These are phyloP conservation scores for Liparis tanakae DNA, from an alignment of 2,797 vertebrate genomes.

Conservation along the genomic window DNA sequence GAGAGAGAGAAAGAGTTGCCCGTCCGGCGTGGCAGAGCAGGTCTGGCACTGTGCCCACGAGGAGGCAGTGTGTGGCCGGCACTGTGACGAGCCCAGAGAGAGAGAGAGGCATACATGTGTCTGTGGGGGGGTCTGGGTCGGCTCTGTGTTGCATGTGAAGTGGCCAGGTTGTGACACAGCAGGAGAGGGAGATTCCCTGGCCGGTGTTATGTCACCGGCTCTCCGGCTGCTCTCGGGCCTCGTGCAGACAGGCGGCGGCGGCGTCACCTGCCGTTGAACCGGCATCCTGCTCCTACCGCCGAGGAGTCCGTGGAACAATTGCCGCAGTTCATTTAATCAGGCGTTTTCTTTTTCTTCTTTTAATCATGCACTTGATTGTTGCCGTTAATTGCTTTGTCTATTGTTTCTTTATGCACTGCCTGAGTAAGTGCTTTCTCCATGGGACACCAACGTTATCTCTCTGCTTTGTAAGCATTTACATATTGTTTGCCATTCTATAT, in stretches of 20 bases:
- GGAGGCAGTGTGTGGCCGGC: conserved; percentile 81
- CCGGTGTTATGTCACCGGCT: conserved; percentile 61
- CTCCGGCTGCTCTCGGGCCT: conserved; percentile 36
- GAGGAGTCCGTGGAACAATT: conserved; percentile 38
- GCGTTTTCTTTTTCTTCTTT: conserved; percentile 59
- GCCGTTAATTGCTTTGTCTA: conserved; percentile 63
- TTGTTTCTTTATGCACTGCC: conserved; percentile 63
- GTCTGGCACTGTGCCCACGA: conserved; percentile 80
- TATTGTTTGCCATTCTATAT: conserved; percentile 73
- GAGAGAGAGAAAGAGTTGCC: conserved; percentile 62
- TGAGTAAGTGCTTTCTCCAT: conserved; percentile 68
- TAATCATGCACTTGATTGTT: conserved; percentile 66
- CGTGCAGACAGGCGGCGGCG: conserved; percentile 14
- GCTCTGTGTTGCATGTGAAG: conserved; percentile 72
- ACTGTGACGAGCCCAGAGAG: conserved; percentile 49
- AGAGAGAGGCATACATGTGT: conserved; percentile 46
- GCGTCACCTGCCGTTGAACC: conserved; percentile 37
- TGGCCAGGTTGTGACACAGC: conserved; percentile 63
- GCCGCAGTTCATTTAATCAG: conserved; percentile 62
- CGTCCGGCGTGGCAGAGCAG: conserved; percentile 71
- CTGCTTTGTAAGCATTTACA: conserved; percentile 74
- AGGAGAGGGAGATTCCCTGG: conserved; percentile 43
- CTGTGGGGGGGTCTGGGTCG: conserved; percentile 57
- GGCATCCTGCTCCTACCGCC: conserved; percentile 27
- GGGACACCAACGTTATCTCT: conserved; percentile 72